Base-by-base conservation (phyloP, 1,140 invertebrate genomes). In the Drosophila pectinifera region DNA sequence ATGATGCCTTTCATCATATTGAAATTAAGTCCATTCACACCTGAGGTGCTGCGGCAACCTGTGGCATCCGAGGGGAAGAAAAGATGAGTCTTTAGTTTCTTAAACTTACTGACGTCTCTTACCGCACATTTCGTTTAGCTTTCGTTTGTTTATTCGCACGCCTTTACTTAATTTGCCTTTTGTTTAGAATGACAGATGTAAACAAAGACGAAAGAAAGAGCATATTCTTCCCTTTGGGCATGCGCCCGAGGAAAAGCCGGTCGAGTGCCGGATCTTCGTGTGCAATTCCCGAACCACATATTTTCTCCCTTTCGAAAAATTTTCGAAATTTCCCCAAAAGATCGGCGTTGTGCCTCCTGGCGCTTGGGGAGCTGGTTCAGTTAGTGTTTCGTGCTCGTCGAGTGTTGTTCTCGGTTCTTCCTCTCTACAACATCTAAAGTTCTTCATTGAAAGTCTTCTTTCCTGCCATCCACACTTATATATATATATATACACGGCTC, bases 321-420 rank as follows among this genome's bases (percentile, higher is more conserved):
- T 58, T 68, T 68, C 59, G 64, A 65, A 65, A 36, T 39, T 55
- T 28, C 45, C 51, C 51, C 41, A 43, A 38, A 56, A 51, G 18
- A 41, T 64, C 61, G 61, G 53, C 26, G 51, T 8, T 39, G 14
- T 41, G 48, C 28, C 82, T 82, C 69, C 83, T 86, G 68, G 54
- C 59, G 26, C 8, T 69, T 57, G 56, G 45, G 48, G 4, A 31
- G 18, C n/a, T 38, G 48, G 72, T 90, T 92, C 89, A 92, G 91
- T 92, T 92, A 88, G 91, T 92, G 91, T 92, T 92, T 92, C 91
- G 91, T 92, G 84, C 91, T 92, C 91, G 91, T 92, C 91, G 91
- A 92, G 91, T 92, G 91, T 92, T 92, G 91, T 92, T 92, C 91
- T 92, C 91, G 91, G 85, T 91, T 91, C 70, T 91, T 91, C 80